A percentile compares a stretch with the other conserved stretches of the same genome.
Evolutionary conservation across 2,113 vertebrate genomes (phyloP).

Genomic region (Gymnarchus niloticus): DNA sequence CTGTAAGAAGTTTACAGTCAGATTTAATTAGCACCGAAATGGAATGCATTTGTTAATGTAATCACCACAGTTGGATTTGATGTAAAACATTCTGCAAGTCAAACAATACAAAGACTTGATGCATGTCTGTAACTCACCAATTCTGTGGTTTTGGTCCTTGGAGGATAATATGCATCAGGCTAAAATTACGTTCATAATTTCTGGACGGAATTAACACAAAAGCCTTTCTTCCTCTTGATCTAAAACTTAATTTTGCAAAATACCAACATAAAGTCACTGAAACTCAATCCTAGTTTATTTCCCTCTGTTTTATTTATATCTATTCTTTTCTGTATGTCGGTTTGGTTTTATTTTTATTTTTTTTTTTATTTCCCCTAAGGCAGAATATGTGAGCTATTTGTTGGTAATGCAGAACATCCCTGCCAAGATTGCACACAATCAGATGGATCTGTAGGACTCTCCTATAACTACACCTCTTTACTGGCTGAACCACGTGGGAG

Average conservation of each 20-base stretch:
- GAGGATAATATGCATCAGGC: background rate
- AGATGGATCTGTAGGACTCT: background rate
- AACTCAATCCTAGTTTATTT: background rate
- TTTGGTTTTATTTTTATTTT: constrained; percentile 2
- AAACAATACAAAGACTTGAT: background rate
- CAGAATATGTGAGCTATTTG: background rate
- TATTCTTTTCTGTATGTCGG: background rate
- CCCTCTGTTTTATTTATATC: background rate
- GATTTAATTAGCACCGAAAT: background rate
- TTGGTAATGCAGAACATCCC: no score
- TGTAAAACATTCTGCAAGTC: background rate
- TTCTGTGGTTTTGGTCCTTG: constrained; percentile 5
- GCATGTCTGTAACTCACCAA: background rate
- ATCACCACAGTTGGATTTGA: background rate
- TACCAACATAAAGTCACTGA: background rate
- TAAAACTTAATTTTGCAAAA: background rate
- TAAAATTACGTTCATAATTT: constrained; percentile 7
- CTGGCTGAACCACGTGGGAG: background rate
- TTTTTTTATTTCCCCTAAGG: background rate
- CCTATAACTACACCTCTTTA: constrained; percentile 3
- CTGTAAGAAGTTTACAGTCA: background rate
- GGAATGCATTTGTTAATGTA: background rate
- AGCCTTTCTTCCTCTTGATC: background rate
- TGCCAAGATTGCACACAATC: no score
- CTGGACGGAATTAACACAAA: background rate